These are phyloP conservation scores for Ceratothoa steindachneri DNA, from an alignment of 2,888 invertebrate genomes.

Conservation along the genomic window DNA sequence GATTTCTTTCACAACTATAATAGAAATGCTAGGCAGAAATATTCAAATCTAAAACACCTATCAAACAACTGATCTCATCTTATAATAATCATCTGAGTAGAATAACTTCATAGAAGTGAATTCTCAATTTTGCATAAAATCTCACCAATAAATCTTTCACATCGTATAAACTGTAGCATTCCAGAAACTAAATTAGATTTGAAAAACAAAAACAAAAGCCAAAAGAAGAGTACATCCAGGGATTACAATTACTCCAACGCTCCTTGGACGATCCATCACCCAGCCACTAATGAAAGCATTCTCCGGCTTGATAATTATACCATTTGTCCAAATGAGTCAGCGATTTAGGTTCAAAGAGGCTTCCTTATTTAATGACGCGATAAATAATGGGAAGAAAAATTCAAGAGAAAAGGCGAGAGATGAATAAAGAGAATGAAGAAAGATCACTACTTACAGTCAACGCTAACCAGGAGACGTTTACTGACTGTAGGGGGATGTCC, in stretches of 20 bases:
- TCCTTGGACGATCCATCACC: not conserved
- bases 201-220: not conserved
- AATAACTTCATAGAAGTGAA: no score
- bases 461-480: conserved; percentile 78
- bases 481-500: conserved; percentile 83
- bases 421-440: no score
- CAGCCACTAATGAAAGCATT: not conserved
- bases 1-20: no score
- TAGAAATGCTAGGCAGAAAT: no score
- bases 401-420: not conserved
- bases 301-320: not conserved
- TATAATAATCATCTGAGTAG: no score
- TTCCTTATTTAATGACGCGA: not conserved
- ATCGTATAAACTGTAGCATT: no score
- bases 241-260: not conserved
- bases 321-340: not conserved
- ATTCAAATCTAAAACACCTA: no score
- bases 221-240: not conserved
- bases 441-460: conserved; percentile 73
- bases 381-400: not conserved
- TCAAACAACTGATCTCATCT: no score
- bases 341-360: not conserved
- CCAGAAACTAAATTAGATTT: no score
- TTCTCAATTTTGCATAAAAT: no score
- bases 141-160: no score